These are phyloP conservation scores for Tenualosa thibaudeaui DNA, from an alignment of 2,797 vertebrate species.

Conservation along the genomic window DNA sequence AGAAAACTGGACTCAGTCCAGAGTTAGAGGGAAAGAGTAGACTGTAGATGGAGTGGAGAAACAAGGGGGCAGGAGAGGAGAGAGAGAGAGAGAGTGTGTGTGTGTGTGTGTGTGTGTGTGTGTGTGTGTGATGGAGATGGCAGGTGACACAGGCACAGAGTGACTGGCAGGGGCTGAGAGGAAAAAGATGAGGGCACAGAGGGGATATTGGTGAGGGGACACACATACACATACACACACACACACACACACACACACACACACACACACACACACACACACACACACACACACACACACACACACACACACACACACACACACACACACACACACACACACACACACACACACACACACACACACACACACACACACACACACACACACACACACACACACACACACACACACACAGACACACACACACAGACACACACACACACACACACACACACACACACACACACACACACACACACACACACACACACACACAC, in stretches of 20 bases:
- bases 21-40: neutral
- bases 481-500: neutral
- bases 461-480: neutral
- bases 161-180: too few species aligned
- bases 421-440: neutral
- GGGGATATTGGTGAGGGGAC: neutral
- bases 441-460: neutral
- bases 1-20: neutral
- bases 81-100: neutral
- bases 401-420: neutral
- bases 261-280: neutral
- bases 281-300: neutral
- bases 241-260: neutral
- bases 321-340: neutral
- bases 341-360: neutral
- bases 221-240: neutral
- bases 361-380: neutral
- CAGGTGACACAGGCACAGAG: too few species aligned
- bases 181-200: too few species aligned
- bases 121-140: neutral
- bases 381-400: neutral
- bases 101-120: too few species aligned
- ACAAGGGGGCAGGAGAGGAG: neutral
- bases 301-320: neutral
- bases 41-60: neutral